Percentiles rank a stretch among this genome's conserved stretches.
These are phyloP conservation scores for Erannis defoliaria DNA, from an alignment of 2,888 invertebrate genomes.

Conservation along the genomic window DNA sequence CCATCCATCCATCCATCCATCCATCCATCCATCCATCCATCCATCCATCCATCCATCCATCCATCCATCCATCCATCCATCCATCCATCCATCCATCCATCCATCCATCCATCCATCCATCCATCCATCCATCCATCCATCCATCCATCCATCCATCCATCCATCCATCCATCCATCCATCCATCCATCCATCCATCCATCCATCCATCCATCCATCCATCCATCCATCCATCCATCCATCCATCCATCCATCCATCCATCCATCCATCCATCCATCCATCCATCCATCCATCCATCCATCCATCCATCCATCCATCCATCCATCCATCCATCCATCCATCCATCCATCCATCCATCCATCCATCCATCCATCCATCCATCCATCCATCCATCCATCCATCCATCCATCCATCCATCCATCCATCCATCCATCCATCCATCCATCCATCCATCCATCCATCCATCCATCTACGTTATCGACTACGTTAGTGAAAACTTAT, in stretches of 20 bases:
- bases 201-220: slow-evolving; percentile 4
- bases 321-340: slow-evolving; percentile 4
- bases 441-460: slow-evolving; percentile 4
- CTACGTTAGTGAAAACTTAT: no score
- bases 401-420: slow-evolving; percentile 4
- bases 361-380: slow-evolving; percentile 4
- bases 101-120: slow-evolving; percentile 4
- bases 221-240: slow-evolving; percentile 4
- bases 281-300: slow-evolving; percentile 4
- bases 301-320: slow-evolving; percentile 4
- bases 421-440: slow-evolving; percentile 4
- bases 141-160: slow-evolving; percentile 4
- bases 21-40: slow-evolving; percentile 4
- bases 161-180: slow-evolving; percentile 4
- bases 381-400: slow-evolving; percentile 4
- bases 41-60: slow-evolving; percentile 4
- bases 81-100: slow-evolving; percentile 4
- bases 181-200: slow-evolving; percentile 4
- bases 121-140: slow-evolving; percentile 4
- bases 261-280: slow-evolving; percentile 4
- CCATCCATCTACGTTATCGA: neutral
- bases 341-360: slow-evolving; percentile 4
- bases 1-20: slow-evolving; percentile 4
- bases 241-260: slow-evolving; percentile 4
- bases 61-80: slow-evolving; percentile 4